These are phyloP conservation scores for Cosmopolites sordidus DNA, from an alignment of 2,888 invertebrate species.

Conservation along the genomic window DNA sequence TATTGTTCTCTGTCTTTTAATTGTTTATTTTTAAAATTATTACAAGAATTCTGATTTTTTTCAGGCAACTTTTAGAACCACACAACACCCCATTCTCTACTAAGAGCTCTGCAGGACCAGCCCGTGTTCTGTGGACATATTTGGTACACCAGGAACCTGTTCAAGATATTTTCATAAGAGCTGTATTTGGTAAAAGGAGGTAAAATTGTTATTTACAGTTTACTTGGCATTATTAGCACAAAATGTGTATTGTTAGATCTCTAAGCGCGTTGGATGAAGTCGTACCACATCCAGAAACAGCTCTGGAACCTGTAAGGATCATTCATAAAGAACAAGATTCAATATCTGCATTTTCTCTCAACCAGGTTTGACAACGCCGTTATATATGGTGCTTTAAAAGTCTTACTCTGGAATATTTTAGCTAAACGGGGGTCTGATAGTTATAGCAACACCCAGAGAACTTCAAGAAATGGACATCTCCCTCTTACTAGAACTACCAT, in stretches of 20 bases:
- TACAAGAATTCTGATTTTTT: constrained; percentile 11
- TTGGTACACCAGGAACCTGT: constrained; percentile 88
- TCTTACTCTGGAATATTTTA: constrained; percentile 42
- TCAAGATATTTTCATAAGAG: constrained; percentile 87
- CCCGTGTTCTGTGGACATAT: constrained; percentile 86
- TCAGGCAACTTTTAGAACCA: constrained; percentile 79
- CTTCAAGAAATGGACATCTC: constrained; percentile 98
- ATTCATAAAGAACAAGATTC: constrained; percentile 99
- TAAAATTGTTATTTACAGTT: constrained; percentile 2
- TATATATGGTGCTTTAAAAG: too few species aligned
- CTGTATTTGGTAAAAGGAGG: constrained; percentile 24
- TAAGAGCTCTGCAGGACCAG: constrained; percentile 66
- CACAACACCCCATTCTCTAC: constrained; percentile 92
- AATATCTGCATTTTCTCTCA: constrained; percentile 94
- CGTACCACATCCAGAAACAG: constrained; percentile 45
- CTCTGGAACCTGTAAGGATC: constrained; percentile 82
- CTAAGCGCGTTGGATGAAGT: constrained; percentile 51
- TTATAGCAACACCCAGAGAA: constrained; percentile 90
- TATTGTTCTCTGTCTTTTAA: too few species aligned
- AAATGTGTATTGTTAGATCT: constrained; percentile 6
- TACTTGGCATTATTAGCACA: too few species aligned
- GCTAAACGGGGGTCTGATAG: constrained; percentile 77
- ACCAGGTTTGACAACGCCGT: too few species aligned
- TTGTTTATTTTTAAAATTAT: too few species aligned
- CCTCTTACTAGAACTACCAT: constrained; percentile 79